Percentiles rank a stretch among this genome's conserved stretches.
These are phyloP conservation scores for Melanaphis sacchari DNA, from an alignment of 1,140 invertebrate genomes.

Conservation along the genomic window DNA sequence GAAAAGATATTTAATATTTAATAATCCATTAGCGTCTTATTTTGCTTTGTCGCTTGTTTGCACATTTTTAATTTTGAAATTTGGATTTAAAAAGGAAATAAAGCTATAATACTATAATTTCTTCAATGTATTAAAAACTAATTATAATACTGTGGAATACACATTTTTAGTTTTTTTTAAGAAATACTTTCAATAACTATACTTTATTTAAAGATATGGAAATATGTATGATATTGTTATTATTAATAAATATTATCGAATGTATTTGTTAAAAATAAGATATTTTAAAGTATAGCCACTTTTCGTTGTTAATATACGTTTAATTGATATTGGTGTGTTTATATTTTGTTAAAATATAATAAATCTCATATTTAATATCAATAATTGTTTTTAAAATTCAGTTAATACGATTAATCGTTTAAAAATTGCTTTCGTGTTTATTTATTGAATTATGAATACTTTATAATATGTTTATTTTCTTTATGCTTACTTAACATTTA, in stretches of 20 bases:
- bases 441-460: not conserved
- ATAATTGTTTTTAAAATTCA: not conserved
- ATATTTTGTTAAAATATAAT: constrained; percentile 8
- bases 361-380: not conserved
- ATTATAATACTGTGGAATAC: not conserved
- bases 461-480: not conserved
- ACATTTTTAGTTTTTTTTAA: not conserved
- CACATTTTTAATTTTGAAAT: not conserved
- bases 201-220: not conserved
- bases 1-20: constrained; percentile 4
- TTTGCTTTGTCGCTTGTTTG: constrained; percentile 17
- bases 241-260: not conserved
- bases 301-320: constrained; percentile 31
- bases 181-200: not conserved
- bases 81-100: not conserved
- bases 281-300: constrained; percentile 34
- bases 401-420: not conserved
- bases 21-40: not conserved
- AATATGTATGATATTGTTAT: constrained; percentile 4
- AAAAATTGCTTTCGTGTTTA: not conserved
- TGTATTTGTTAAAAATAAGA: constrained; percentile 7
- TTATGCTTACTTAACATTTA: not conserved
- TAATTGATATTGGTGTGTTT: constrained; percentile 11
- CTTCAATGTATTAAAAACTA: not conserved
- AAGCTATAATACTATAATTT: not conserved